Base-by-base conservation (phyloP, 2,888 invertebrate genomes). In the Tetanocera ferruginea region DNA sequence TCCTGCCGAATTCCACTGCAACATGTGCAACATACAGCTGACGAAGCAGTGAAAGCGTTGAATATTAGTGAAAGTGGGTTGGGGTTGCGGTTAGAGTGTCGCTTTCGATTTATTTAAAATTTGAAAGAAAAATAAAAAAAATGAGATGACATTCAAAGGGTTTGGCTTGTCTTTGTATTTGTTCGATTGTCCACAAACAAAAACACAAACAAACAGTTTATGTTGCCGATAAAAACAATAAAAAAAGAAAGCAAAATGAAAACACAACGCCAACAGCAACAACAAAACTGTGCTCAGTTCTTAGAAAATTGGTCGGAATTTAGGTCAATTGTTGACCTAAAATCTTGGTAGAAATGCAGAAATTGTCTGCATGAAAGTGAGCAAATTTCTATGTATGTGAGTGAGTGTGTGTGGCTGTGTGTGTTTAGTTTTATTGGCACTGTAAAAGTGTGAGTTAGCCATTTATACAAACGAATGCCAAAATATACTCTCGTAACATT, bases 291-390 rank as follows among this genome's bases (percentile, higher is more conserved):
- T 23, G 55, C 19, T 19, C 55, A 25, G 60, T 55, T 49, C 49
- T 69, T 43, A 64, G 69, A 73, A 76, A 76, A 76, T 55, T 76
- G 57, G 34, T 69, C 51, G 60, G 62, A 76, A 79, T 79, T 76
- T 79, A 69, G 79, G 79, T 79, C 79, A 79, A 79, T 72, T 78
- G 62, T 76, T 77, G 79, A 79, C 79, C 79, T 64, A 79, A 72
- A 79, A 79, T 43, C 19, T 73, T 73, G 73, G 60, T 62, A 17
- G 52, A 73, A 31, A 49, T 73, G 73, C 73, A 73, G 73, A 73
- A 60, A 62, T 43, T n/a, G 62, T 73, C 73, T 73, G 73, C 73
- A 73, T 25, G 19, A 49, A 55, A 28, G 34, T 57, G 25, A 57
- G 43, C 23, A 23, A 31, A 11, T 9, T 37, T 19, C 9, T 67